Evolutionary conservation across 2,888 invertebrate species (phyloP).

Genomic region (Arctia plantaginis): DNA sequence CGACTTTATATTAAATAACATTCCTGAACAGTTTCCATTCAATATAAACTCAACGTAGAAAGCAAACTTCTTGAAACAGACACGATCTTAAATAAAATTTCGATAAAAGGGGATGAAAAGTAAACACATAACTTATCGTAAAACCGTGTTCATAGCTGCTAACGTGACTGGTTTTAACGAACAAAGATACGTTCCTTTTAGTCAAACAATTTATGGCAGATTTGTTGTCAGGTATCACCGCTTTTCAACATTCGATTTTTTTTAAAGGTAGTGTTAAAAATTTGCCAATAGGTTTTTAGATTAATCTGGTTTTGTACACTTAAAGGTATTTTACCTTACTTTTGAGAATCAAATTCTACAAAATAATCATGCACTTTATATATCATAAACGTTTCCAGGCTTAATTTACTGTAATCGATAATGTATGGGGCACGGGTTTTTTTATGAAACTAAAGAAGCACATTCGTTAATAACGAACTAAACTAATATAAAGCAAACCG

Average conservation of each 20-base stretch:
- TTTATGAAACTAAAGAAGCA: neutral
- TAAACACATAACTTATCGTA: conserved; percentile 30
- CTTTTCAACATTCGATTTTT: neutral
- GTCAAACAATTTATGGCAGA: neutral
- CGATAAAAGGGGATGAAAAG: neutral
- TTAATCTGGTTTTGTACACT: neutral
- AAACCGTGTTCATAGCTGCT: conserved; percentile 53
- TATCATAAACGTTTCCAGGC: neutral
- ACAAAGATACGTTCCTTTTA: conserved; percentile 9
- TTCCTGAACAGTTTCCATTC: neutral
- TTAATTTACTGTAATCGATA: neutral
- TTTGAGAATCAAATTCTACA: neutral
- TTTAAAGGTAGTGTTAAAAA: neutral
- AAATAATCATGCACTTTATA: neutral
- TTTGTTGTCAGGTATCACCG: neutral
- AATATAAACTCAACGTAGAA: neutral
- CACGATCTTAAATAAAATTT: neutral
- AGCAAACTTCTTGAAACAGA: neutral
- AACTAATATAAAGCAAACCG: neutral
- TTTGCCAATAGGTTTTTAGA: neutral
- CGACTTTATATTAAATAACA: neutral
- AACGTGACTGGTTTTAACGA: conserved; percentile 38
- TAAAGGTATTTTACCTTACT: neutral
- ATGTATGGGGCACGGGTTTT: neutral
- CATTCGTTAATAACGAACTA: neutral